phyloP scores from a whole-genome alignment of 2,113 vertebrate species.

The Gorsachius goisagi region DNA sequence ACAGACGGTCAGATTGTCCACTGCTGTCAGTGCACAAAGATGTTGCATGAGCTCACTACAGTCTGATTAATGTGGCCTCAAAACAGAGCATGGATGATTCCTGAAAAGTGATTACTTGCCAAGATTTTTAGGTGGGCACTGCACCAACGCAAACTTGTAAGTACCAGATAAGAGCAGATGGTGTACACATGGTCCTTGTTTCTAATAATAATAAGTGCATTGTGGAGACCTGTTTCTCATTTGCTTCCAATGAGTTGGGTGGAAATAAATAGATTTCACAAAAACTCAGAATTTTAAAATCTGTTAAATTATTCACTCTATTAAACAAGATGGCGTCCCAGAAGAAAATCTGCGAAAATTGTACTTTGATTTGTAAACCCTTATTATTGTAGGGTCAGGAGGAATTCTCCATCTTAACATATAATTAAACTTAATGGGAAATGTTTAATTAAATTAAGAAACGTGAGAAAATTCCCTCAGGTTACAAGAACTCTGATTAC shows the following conservation, averaged over 20 bases:
- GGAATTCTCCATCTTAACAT: not conserved
- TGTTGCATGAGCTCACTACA: not conserved
- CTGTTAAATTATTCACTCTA: not conserved
- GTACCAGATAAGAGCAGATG: not conserved
- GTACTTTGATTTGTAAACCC: not conserved
- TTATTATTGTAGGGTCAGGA: not conserved
- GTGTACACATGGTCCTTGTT: accelerated
- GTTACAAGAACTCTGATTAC: not conserved
- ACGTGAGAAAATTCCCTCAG: not conserved
- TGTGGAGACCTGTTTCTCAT: not conserved
- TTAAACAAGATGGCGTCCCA: not conserved
- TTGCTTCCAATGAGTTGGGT: not conserved
- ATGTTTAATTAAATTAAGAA: constrained; percentile 45
- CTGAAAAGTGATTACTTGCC: not conserved
- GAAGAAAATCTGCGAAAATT: not conserved
- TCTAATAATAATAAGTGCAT: not conserved
- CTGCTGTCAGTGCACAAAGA: not conserved
- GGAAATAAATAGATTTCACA: not conserved
- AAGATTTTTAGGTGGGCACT: not conserved
- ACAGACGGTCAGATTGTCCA: not conserved
- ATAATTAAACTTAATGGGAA: constrained; percentile 23
- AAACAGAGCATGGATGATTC: not conserved
- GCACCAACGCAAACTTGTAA: not conserved
- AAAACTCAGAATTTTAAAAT: not conserved
- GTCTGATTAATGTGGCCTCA: not conserved